Percentiles rank a stretch among this genome's conserved stretches.
phyloP scores from a whole-genome alignment of 2,888 invertebrate genomes.

The Cantharis nigra region DNA sequence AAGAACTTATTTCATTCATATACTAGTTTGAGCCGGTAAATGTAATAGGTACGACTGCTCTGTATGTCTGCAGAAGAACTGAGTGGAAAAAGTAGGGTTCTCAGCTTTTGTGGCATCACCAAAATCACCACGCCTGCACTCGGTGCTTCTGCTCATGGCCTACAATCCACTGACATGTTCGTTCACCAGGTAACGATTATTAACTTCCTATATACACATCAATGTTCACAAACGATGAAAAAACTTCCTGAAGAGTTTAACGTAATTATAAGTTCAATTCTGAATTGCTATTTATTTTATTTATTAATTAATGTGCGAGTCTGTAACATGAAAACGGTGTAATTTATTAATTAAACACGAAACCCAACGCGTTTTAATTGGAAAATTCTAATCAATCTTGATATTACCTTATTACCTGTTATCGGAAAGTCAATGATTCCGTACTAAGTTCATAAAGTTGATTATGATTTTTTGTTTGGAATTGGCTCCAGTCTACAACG shows the following conservation, averaged over 20 bases:
- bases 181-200: background rate
- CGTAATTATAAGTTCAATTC: background rate
- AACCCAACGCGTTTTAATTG: background rate
- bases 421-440: background rate
- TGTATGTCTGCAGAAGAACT: conserved; percentile 37
- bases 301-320: background rate
- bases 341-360: background rate
- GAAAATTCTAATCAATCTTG: background rate
- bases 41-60: conserved; percentile 6
- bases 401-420: background rate
- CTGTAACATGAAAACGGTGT: background rate
- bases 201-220: background rate
- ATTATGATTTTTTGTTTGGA: background rate
- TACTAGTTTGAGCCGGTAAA: background rate
- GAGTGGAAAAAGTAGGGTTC: conserved; percentile 34
- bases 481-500: background rate
- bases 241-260: background rate
- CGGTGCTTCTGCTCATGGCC: conserved; percentile 38
- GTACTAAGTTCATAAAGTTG: background rate
- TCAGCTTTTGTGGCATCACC: conserved; percentile 39
- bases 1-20: background rate
- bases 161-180: conserved; percentile 29
- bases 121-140: conserved; percentile 45
- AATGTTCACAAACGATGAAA: background rate
- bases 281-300: background rate